Evolutionary conservation across 2,113 vertebrate genomes (phyloP), one percentile per base, ranked within the genome.

Genomic region (Piprites chloris): DNA sequence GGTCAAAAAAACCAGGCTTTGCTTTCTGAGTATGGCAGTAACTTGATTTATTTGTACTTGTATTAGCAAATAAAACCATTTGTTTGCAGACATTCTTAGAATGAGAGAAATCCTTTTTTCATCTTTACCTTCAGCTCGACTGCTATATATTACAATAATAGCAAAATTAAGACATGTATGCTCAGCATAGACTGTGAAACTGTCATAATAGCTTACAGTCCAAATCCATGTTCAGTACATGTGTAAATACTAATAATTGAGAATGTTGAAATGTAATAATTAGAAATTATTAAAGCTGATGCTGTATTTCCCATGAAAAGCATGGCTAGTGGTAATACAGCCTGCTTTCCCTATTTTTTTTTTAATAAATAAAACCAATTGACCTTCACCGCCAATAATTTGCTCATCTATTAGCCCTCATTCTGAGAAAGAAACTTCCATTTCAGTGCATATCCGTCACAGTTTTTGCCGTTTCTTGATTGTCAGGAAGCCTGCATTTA

Each of bases 191-290:
- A 11, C 50, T 59, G 8, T 90, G 71, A 89, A 84, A 53, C 41
- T 73, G 65, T 88, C 27, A 2, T 68, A 84, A 77, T 80, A 75
- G 52, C 69, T 96, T 87, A 84, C 32, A 91, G 74, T 88, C 89
- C 68, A 89, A 92, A 97, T 96, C 92, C 30, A 85, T 97, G 96
- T 97, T 95, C 73, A 93, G 97, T 97, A 77, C 8, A 79, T 80
- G 76, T 94, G 41, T 85, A 93, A 95, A 94, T 72, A 95, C 62
- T 96, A 95, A 95, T 97, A 97, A 96, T 84, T 94, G 67, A 93
- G 81, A 41, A 49, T 91, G 20, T 58, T 76, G 74, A 92, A 86
- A 95, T 95, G 39, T 96, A 96, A 77, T 96, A 9, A 93, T 95
- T 86, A 28, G 59, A 75, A 95, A 88, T 89, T 1, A 93, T 82